phyloP scores from a whole-genome alignment of 2,888 invertebrate genomes.

The Sarcophaga subvicina region DNA sequence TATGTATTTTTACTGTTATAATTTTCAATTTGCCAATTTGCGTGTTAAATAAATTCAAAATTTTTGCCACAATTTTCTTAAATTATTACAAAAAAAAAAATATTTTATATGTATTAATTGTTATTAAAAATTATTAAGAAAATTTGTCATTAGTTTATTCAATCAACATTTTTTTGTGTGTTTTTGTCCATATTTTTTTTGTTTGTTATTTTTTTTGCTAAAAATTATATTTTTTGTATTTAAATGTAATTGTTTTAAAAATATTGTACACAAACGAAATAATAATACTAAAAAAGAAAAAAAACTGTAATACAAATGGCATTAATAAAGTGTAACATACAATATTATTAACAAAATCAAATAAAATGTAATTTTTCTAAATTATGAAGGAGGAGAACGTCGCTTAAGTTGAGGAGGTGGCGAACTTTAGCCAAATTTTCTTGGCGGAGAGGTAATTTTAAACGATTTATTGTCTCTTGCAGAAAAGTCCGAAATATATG shows the following conservation, averaged over 20 bases:
- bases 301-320: slow-evolving; percentile 56
- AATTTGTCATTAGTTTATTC: not conserved
- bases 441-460: no score
- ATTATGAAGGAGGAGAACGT: no score
- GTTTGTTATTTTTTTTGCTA: slow-evolving; percentile 3
- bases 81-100: not conserved
- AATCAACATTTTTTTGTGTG: slow-evolving; percentile 34
- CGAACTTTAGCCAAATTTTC: no score
- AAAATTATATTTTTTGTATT: slow-evolving; percentile 27
- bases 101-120: slow-evolving; percentile 5
- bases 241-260: slow-evolving; percentile 53
- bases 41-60: not conserved
- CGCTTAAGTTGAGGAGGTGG: no score
- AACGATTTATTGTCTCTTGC: no score
- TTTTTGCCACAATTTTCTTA: slow-evolving; percentile 41
- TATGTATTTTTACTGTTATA: slow-evolving; percentile 13
- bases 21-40: not conserved
- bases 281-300: not conserved
- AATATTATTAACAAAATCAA: slow-evolving; percentile 43
- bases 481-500: no score
- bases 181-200: slow-evolving; percentile 48
- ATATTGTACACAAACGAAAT: slow-evolving; percentile 27
- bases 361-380: not conserved
- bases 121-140: not conserved
- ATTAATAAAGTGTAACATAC: slow-evolving; percentile 67